These are phyloP conservation scores for Parazoanthus atlanticus DNA, from an alignment of 92 coral and sea anemone genomes.

Conservation along the genomic window DNA sequence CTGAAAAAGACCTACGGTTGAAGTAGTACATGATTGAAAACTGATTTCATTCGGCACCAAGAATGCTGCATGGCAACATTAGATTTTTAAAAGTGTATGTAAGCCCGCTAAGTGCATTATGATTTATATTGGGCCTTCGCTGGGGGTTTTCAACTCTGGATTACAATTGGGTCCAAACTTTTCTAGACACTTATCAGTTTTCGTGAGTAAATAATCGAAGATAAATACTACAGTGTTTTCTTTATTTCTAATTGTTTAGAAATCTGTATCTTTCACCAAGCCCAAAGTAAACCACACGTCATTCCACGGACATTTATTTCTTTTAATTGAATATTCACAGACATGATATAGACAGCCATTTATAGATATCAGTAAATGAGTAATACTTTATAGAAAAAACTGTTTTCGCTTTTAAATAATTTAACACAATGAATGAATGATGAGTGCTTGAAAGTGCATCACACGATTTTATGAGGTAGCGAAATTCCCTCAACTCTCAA, in stretches of 20 bases:
- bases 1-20: too few relatives aligned
- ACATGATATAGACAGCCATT: neutral
- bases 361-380: neutral
- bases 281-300: neutral
- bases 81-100: too few relatives aligned
- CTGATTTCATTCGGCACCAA: too few relatives aligned
- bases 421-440: neutral
- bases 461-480: too few relatives aligned
- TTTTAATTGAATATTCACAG: neutral
- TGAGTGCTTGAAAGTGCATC: too few relatives aligned
- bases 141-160: neutral
- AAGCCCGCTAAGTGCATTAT: neutral
- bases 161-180: neutral
- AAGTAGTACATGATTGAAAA: too few relatives aligned
- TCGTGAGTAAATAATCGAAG: neutral
- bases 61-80: too few relatives aligned
- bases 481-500: neutral
- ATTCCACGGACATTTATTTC: neutral
- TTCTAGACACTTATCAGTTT: neutral
- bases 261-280: neutral
- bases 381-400: neutral
- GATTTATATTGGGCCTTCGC: too few relatives aligned
- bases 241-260: neutral
- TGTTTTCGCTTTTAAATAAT: neutral
- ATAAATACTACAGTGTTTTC: neutral